Base-by-base conservation (phyloP, 23 tunicate species). In the Oikopleura dioica region DNA sequence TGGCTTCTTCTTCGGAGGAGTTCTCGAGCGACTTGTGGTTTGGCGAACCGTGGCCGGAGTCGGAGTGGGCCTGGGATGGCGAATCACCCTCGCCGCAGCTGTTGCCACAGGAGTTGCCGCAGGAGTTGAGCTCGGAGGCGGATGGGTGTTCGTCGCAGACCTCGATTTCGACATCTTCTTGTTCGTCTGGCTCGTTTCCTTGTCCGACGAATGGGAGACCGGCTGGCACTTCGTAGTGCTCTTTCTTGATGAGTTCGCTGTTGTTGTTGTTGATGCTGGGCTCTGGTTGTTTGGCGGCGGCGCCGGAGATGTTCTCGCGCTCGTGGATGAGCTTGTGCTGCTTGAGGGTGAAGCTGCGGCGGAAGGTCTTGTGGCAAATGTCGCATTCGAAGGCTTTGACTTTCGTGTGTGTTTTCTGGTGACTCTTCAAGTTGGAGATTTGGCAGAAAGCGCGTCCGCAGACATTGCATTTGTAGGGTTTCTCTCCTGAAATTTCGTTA, bases 391-490 rank as follows among this genome's bases (percentile, higher is more conserved):
- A 88, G 1, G 81, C 87, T 69, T 88, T 88, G 68, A 80, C 83
- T 68, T 84, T 88, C n/a, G 84, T 88, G 79, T 88, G 95, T 0
- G 95, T 88, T 38, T 84, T 88, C 85, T 83, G 82, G 77, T 88
- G 95, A 35, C 87, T 83, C 76, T 88, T 88, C 32, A 88, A 79
- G 68, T 88, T 88, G 28, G 95, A 88, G 1, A 88, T 88, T 38
- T 88, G 95, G 37, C 95, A 88, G 77, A 88, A 88, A 67, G 95
- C 95, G 67, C 88, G 95, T 35, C 95, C 95, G 36, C 95, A 88
- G 5, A 79, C 78, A 35, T 76, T 59, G 36, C 95, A 88, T 55
- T 88, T 88, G 95, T 83, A 88, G 69, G 95, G 95, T 59, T 88
- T 88, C 72, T 88, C 95, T 31, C 95, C 95, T 88, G 79, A 12